These are phyloP conservation scores for Glaucomys volans DNA, from an alignment of 2,113 vertebrate genomes.

Conservation along the genomic window DNA sequence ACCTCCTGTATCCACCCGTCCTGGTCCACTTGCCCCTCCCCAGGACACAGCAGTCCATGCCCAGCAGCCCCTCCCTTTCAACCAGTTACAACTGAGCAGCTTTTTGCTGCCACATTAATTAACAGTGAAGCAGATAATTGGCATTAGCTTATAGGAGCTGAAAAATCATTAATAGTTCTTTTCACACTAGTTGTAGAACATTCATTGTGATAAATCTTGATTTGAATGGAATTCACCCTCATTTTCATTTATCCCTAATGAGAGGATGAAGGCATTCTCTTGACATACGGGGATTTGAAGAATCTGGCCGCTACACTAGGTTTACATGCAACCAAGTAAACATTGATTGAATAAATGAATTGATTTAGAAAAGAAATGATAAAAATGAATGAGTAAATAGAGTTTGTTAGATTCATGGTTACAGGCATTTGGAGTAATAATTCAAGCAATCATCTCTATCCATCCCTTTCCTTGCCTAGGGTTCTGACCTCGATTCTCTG, in stretches of 20 bases:
- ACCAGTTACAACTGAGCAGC: slow-evolving; percentile 37
- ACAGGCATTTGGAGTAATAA: neutral
- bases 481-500: neutral
- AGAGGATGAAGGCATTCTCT: slow-evolving; percentile 34
- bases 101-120: slow-evolving; percentile 71
- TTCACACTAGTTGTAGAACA: slow-evolving; percentile 55
- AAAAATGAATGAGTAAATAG: neutral
- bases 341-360: slow-evolving; percentile 12
- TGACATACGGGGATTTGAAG: slow-evolving; percentile 45
- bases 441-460: neutral
- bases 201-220: slow-evolving; percentile 67
- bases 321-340: slow-evolving; percentile 11
- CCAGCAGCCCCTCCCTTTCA: neutral
- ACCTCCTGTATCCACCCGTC: neutral
- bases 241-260: slow-evolving; percentile 63
- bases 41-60: neutral
- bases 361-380: slow-evolving; percentile 22
- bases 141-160: slow-evolving; percentile 54
- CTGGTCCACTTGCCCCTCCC: neutral
- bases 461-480: neutral
- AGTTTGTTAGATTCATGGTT: neutral
- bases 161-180: slow-evolving; percentile 71
- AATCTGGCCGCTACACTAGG: neutral
- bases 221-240: slow-evolving; percentile 58
- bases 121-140: slow-evolving; percentile 71